phyloP scores from a whole-genome alignment of 2,113 vertebrate genomes.

The Hippoglossus stenolepis region DNA sequence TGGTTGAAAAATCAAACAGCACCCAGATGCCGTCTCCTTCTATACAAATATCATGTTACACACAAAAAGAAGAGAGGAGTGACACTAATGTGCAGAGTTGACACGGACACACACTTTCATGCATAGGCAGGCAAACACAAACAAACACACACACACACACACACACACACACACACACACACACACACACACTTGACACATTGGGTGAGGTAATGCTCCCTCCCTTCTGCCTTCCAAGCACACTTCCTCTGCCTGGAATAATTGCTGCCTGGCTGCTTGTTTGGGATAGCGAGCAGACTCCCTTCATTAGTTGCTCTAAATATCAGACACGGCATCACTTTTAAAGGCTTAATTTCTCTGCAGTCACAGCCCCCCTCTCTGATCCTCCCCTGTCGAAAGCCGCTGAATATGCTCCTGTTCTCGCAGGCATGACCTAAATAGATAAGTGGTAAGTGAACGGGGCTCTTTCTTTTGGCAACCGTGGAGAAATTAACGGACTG shows the following conservation, averaged over 20 bases:
- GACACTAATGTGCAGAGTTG: conserved; percentile 11
- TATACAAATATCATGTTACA: conserved; percentile 9
- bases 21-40: conserved; percentile 47
- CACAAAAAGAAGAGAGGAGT: neutral
- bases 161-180: conserved; percentile 36
- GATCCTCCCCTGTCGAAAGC: conserved; percentile 53
- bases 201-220: conserved; percentile 55
- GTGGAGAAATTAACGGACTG: conserved; percentile 46
- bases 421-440: conserved; percentile 74
- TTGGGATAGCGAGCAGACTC: conserved; percentile 52
- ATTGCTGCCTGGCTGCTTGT: conserved; percentile 70
- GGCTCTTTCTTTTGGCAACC: conserved; percentile 41
- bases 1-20: conserved; percentile 42
- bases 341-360: conserved; percentile 74
- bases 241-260: conserved; percentile 73
- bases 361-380: conserved; percentile 62
- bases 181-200: conserved; percentile 56
- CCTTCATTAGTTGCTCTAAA: conserved; percentile 75
- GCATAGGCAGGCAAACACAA: conserved; percentile 4
- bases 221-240: conserved; percentile 64
- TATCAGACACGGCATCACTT: conserved; percentile 70
- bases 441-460: conserved; percentile 70
- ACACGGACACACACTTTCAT: conserved; percentile 3
- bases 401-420: conserved; percentile 60
- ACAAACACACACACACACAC: conserved; percentile 13